Percentiles rank a stretch among this genome's conserved stretches.
Evolutionary conservation across 2,888 invertebrate genomes (phyloP).

Genomic region (Amiota mariae): DNA sequence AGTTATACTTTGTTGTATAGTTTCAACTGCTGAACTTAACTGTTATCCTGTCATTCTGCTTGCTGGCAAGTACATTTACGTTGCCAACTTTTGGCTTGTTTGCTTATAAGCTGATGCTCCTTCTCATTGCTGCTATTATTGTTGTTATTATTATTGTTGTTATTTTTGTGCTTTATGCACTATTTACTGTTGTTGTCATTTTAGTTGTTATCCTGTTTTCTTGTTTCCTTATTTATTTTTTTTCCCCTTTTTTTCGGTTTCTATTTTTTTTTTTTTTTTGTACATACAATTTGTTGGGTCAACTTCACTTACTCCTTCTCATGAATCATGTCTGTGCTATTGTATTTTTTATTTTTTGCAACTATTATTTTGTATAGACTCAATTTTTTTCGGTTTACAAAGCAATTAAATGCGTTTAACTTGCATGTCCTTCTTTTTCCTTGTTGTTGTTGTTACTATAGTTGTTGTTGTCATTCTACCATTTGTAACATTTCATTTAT

Average conservation of each 20-base stretch:
- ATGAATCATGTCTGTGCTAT: slow-evolving; percentile 24
- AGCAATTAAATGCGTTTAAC: slow-evolving; percentile 21
- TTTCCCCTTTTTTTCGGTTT: slow-evolving; percentile 31
- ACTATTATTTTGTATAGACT: slow-evolving; percentile 45
- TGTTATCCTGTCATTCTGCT: not conserved
- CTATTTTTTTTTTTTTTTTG: slow-evolving; percentile 33
- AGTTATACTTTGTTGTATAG: no score
- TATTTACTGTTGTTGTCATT: slow-evolving; percentile 41
- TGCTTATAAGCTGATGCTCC: slow-evolving; percentile 18
- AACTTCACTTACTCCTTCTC: slow-evolving; percentile 30
- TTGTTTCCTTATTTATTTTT: slow-evolving; percentile 29
- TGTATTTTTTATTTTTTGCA: slow-evolving; percentile 57
- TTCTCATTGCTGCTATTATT: slow-evolving; percentile 38
- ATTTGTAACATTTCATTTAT: slow-evolving; percentile 5
- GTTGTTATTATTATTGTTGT: slow-evolving; percentile 40
- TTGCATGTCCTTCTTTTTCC: not conserved
- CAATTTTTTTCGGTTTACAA: not conserved
- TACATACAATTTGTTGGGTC: slow-evolving; percentile 17
- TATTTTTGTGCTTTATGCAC: slow-evolving; percentile 44
- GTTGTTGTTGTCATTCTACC: not conserved
- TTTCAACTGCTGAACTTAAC: no score
- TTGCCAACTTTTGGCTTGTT: slow-evolving; percentile 39
- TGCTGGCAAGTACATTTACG: slow-evolving; percentile 17
- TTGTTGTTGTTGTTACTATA: not conserved
- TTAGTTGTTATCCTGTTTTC: slow-evolving; percentile 37